Evolutionary conservation across 2,797 vertebrate genomes (phyloP).

Genomic region (Lacerta bilineata): DNA sequence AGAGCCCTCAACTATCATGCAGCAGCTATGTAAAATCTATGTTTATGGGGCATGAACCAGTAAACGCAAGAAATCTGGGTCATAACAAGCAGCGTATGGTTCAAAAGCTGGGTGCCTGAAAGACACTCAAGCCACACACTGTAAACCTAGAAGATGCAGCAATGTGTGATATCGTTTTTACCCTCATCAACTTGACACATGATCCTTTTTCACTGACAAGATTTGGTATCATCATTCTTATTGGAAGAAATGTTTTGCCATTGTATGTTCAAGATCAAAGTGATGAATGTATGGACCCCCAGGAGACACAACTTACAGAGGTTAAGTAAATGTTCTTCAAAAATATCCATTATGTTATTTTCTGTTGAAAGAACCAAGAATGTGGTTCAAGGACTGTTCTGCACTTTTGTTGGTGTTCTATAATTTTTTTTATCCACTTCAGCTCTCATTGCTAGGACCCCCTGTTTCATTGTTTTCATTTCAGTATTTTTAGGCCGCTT

Average conservation of each 20-base stretch:
- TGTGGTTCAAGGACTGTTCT: background rate
- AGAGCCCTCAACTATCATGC: background rate
- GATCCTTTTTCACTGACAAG: background rate
- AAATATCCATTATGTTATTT: background rate
- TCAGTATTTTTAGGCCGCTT: too few species aligned
- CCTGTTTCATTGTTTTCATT: background rate
- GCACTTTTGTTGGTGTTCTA: background rate
- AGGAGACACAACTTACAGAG: background rate
- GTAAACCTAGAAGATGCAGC: background rate
- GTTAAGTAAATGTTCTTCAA: background rate
- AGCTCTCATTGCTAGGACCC: background rate
- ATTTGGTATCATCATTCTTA: background rate
- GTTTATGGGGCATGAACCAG: background rate
- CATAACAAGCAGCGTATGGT: background rate
- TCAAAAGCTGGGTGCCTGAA: background rate
- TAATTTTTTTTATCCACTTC: background rate
- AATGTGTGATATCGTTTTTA: background rate
- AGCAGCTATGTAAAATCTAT: background rate
- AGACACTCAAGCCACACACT: background rate
- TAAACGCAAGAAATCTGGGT: background rate
- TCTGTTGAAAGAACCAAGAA: background rate
- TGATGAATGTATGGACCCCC: background rate
- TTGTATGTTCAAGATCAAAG: background rate
- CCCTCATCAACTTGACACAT: background rate
- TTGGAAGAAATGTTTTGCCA: background rate